Percentiles rank a stretch among this genome's conserved stretches.
These are phyloP conservation scores for Esperia sulphurella DNA, from an alignment of 2,888 invertebrate species.

Conservation along the genomic window DNA sequence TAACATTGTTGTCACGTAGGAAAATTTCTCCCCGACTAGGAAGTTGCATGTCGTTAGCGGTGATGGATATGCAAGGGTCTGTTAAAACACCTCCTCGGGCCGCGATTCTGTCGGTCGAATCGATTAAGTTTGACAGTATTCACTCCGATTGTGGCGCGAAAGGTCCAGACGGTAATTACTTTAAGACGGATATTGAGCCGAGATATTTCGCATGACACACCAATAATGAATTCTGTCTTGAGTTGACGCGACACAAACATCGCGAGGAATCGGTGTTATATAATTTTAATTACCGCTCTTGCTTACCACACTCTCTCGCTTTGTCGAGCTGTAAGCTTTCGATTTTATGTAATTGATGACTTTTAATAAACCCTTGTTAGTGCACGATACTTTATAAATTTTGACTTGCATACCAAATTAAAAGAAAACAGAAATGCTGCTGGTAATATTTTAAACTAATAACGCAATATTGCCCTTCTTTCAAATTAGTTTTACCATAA, in stretches of 20 bases:
- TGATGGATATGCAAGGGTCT: conserved; percentile 47
- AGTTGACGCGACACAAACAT: conserved; percentile 52
- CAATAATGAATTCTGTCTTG: conserved; percentile 70
- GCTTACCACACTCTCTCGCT: conserved; percentile 11
- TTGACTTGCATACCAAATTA: background rate
- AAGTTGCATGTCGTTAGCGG: conserved; percentile 48
- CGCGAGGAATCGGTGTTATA: conserved; percentile 41
- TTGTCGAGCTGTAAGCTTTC: conserved; percentile 27
- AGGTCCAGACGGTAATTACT: conserved; percentile 58
- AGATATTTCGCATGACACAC: conserved; percentile 34
- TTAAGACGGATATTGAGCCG: conserved; percentile 40
- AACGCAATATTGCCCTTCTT: conserved; percentile 16
- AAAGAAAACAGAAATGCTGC: no score
- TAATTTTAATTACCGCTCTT: conserved; percentile 48
- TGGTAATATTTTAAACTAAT: background rate
- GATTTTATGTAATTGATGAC: conserved; percentile 40
- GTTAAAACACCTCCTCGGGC: conserved; percentile 43
- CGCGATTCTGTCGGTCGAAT: conserved; percentile 53
- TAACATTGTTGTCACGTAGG: conserved; percentile 34
- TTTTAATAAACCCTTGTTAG: conserved; percentile 27
- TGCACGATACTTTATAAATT: conserved; percentile 13
- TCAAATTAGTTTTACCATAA: conserved; percentile 21
- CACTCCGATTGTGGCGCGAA: conserved; percentile 54
- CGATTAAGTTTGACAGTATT: conserved; percentile 70
- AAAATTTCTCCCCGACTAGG: conserved; percentile 39